Base-by-base conservation (phyloP, 2,888 invertebrate genomes). In the Tenodera sinensis region DNA sequence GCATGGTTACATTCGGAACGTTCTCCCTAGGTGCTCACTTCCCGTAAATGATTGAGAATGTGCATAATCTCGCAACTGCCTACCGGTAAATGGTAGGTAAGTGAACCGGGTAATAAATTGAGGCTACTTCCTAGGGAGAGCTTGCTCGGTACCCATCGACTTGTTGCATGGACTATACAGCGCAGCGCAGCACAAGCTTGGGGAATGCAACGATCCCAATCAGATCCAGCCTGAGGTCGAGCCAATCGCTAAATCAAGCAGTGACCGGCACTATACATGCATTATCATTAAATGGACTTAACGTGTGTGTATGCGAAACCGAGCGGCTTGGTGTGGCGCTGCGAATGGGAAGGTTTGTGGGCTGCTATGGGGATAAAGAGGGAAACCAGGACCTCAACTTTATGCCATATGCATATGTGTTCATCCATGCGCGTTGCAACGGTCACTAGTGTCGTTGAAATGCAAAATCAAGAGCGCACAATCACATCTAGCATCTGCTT, bases 231-330 rank as follows among this genome's bases (percentile, higher is more conserved):
- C 54, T 28, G 86, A 86, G 71, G 86, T 81, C 54, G 54, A 86
- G 28, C 86, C 86, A 86, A 86, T 86, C 81, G 54, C 71, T 86
- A 86, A 86, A 86, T 87, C 82, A 71, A 71, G 3, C 54, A 71
- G 25, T 71, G 54, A 71, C 54, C 54, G 54, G 87, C 81, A 42
- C 82, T 87, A 34, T 82, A 82, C 82, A 87, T 87, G 28, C 14
- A 87, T 87, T 87, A 83, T 87, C 82, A 87, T 87, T 87, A 87
- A 82, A 87, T 83, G 82, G n/a, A 87, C 87, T 82, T 87, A 87
- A 83, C 87, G 27, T n/a, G 83, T 83, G 42, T 82, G 30, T 87
- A 87, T 87, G 87, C 30, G 34, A 88, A 88, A 87, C 34, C 83
- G 27, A 87, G 84, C 8, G 84, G 30, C 42, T 71, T 81, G n/a